Evolutionary conservation across 2,888 invertebrate genomes (phyloP), one percentile per base, ranked within the genome.

Genomic region (Rhamnusium bicolor): DNA sequence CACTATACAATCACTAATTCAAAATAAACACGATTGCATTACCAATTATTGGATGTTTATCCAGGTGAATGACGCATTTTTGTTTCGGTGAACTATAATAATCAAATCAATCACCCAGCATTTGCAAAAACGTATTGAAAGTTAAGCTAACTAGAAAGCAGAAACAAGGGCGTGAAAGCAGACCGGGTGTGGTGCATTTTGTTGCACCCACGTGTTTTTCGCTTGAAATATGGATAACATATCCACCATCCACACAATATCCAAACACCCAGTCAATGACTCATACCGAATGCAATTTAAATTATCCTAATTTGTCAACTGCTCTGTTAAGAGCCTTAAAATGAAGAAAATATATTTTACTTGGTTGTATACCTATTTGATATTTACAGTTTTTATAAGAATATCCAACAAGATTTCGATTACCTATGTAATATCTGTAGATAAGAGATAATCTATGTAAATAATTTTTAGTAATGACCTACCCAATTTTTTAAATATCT

Each of bases 151-250:
- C 71, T 78, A 79, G 81, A 81, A 80, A 81, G 79, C 77, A 71
- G 72, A 49, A 61, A 66, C 72, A 75, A 76, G 75, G 75, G 78
- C 78, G 79, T 77, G 76, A 78, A 79, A 77, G 72, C 71, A 72
- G 79, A 66, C 77, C 78, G 80, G 80, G 79, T 80, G 80, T 80
- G 81, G 81, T 82, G 78, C 74, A 76, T 72, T 77, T 70, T 71
- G 74, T 75, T 71, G 73, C 73, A 72, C 73, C 75, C 78, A 79
- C 76, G 75, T 78, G 78, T 75, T 19, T 46, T 62, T 67, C 68
- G 65, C 74, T 71, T 72, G 72, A 74, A 72, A 69, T 62, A 69
- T 19, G 51, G 63, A 73, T 73, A 71, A 73, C 49, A 69, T 63
- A 51, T 53, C 68, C 54, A 71, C 65, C 73, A 66, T 40, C 60